Evolutionary conservation across 2,113 vertebrate genomes (phyloP).

Genomic region (Mustelus asterias): DNA sequence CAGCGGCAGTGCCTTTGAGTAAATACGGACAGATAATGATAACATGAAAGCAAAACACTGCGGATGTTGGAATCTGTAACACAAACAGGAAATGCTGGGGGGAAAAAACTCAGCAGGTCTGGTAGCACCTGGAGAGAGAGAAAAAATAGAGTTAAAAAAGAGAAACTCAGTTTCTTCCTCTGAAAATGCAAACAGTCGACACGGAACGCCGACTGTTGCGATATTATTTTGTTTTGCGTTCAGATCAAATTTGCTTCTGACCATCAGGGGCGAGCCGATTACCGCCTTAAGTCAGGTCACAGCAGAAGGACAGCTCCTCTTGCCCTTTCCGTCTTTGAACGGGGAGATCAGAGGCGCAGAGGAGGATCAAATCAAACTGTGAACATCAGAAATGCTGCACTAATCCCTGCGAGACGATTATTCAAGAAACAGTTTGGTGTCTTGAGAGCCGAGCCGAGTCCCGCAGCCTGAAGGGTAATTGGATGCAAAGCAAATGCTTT

Average conservation of each 20-base stretch:
- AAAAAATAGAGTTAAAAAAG: too few species aligned
- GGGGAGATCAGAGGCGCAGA: background rate
- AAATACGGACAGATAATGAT: background rate
- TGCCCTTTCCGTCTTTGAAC: constrained; percentile 3
- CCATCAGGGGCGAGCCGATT: background rate
- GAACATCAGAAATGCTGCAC: background rate
- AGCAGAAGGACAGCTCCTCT: background rate
- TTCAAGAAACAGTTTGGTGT: background rate
- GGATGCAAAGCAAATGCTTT: background rate
- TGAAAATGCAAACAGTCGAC: too few species aligned
- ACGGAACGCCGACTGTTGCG: background rate
- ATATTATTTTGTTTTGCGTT: background rate
- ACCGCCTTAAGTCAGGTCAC: background rate
- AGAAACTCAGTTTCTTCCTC: too few species aligned
- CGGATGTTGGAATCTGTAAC: too few species aligned
- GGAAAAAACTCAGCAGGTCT: too few species aligned
- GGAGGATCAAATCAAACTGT: background rate
- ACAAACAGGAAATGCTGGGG: too few species aligned
- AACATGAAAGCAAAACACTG: too few species aligned
- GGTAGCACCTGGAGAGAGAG: too few species aligned
- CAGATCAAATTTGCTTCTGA: background rate
- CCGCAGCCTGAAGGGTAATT: background rate
- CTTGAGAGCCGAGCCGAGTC: background rate
- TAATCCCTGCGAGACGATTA: background rate
- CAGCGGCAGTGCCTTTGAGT: background rate